phyloP scores from a whole-genome alignment of 2,113 vertebrate genomes.

The Bettongia penicillata region DNA sequence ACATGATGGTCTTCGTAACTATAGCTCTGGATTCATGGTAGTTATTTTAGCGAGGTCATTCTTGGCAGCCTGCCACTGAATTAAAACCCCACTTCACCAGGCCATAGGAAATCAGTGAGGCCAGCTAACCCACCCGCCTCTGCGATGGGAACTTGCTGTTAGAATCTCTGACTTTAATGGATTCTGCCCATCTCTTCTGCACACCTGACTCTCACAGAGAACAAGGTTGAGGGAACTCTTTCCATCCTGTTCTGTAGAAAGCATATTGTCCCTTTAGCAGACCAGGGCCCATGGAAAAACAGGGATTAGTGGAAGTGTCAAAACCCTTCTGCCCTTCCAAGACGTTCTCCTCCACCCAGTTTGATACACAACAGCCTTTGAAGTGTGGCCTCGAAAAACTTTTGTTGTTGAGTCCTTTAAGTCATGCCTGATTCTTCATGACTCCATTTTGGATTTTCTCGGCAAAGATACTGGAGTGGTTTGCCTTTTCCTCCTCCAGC shows the following conservation, averaged over 20 bases:
- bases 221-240: background rate
- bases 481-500: background rate
- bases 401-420: background rate
- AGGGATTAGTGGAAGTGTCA: background rate
- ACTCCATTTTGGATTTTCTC: background rate
- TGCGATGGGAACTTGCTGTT: background rate
- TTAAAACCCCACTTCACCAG: background rate
- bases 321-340: background rate
- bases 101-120: background rate
- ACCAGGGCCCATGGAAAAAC: background rate
- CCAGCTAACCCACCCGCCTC: background rate
- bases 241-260: background rate
- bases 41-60: background rate
- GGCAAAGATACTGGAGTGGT: background rate
- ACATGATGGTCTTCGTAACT: background rate
- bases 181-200: background rate
- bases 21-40: background rate
- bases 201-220: background rate
- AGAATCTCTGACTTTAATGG: background rate
- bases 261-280: background rate
- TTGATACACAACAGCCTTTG: background rate
- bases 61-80: background rate
- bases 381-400: background rate
- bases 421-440: background rate
- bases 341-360: background rate